These are phyloP conservation scores for Troilus luridus DNA, from an alignment of 2,888 invertebrate species.

Conservation along the genomic window DNA sequence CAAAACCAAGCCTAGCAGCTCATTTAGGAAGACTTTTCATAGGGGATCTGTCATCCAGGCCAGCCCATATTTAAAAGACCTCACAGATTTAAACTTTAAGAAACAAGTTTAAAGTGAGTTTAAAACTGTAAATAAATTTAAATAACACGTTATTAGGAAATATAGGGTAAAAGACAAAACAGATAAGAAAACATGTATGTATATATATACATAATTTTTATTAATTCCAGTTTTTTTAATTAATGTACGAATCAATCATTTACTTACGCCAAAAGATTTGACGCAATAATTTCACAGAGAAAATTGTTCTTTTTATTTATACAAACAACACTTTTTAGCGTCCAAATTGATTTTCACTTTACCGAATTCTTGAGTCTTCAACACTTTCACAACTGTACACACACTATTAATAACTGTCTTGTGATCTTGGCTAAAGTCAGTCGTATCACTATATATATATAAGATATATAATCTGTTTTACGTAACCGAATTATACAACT, in stretches of 20 bases:
- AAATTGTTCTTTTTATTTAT: background rate
- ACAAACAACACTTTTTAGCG: conserved; percentile 4
- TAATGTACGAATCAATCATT: conserved; percentile 31
- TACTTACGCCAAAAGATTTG: conserved; percentile 9
- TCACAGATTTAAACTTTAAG: no score
- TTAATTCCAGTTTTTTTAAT: conserved; percentile 37
- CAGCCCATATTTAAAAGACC: no score
- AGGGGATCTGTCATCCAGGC: no score
- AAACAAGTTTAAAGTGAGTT: no score
- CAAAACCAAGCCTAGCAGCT: no score
- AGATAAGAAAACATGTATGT: background rate
- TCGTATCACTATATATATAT: conserved; percentile 46
- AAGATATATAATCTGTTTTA: conserved; percentile 36
- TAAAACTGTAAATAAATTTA: background rate
- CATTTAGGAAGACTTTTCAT: no score
- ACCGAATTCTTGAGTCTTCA: background rate
- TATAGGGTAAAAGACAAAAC: background rate
- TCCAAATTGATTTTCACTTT: conserved; percentile 10
- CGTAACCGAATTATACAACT: conserved; percentile 37
- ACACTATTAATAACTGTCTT: background rate
- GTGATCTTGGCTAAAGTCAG: conserved; percentile 41
- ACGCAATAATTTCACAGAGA: background rate
- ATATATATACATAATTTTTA: conserved; percentile 44
- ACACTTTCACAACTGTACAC: conserved; percentile 47
- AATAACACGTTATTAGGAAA: background rate